A percentile compares a stretch with the other conserved stretches of the same genome.
These are phyloP conservation scores for Crotophaga sulcirostris DNA, from an alignment of 2,113 vertebrate species.

Conservation along the genomic window DNA sequence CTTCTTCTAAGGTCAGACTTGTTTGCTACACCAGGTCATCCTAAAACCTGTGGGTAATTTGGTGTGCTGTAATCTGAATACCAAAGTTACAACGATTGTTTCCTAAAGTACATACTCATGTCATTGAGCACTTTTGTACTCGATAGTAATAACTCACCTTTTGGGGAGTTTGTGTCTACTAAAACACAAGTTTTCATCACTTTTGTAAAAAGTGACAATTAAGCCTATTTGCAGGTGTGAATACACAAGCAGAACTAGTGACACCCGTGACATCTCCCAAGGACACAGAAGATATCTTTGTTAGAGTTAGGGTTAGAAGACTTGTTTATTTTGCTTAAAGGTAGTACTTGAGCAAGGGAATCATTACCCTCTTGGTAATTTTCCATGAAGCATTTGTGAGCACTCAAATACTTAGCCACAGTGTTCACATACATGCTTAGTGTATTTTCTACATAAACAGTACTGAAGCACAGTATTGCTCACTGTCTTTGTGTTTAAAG, in stretches of 20 bases:
- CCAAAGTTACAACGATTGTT: background rate
- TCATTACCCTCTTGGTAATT: background rate
- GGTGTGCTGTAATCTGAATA: background rate
- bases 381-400: background rate
- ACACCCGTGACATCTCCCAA: background rate
- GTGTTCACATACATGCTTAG: accelerated
- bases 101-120: background rate
- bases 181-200: background rate
- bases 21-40: background rate
- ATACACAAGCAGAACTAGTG: background rate
- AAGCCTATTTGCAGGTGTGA: background rate
- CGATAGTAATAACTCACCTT: background rate
- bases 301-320: background rate
- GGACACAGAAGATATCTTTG: background rate
- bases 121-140: background rate
- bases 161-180: background rate
- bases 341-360: background rate
- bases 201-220: background rate
- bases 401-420: background rate
- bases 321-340: background rate
- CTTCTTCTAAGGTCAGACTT: background rate
- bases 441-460: background rate
- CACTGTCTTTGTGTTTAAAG: background rate
- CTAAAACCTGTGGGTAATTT: background rate
- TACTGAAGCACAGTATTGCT: background rate